These are phyloP conservation scores for Sepiola atlantica DNA, from an alignment of 2,888 invertebrate species.

Conservation along the genomic window DNA sequence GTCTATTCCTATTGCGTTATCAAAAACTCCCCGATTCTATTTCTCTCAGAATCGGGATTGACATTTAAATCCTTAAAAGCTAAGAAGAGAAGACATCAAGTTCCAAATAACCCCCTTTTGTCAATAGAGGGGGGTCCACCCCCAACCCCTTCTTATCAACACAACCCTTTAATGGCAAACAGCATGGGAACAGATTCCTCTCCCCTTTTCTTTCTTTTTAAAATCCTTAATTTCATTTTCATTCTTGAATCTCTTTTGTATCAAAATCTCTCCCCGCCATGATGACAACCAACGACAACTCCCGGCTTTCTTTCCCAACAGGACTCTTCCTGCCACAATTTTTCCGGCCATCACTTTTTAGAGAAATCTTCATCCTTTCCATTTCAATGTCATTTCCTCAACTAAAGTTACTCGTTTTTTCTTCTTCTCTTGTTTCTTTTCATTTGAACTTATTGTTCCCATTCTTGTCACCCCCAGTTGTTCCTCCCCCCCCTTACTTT, in stretches of 20 bases:
- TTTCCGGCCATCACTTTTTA: conserved; percentile 22
- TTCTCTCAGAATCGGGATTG: not conserved
- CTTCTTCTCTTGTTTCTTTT: not conserved
- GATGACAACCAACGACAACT: not conserved
- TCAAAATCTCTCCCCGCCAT: not conserved
- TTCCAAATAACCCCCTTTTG: not conserved
- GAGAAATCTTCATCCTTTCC: conserved; percentile 11
- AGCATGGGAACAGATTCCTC: not conserved
- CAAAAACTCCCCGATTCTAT: not conserved
- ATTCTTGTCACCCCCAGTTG: not conserved
- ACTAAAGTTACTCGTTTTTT: not conserved
- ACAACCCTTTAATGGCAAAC: conserved; percentile 12
- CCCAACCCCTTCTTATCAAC: not conserved
- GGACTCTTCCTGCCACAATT: conserved; percentile 22
- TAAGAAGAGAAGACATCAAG: not conserved
- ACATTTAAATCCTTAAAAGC: conserved; percentile 32
- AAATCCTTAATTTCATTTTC: conserved; percentile 24
- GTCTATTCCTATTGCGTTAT: not conserved
- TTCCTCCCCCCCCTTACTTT: not conserved
- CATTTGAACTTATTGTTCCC: not conserved
- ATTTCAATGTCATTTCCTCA: conserved; percentile 19
- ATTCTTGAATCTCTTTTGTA: not conserved
- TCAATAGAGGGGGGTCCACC: not conserved
- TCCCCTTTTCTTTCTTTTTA: not conserved
- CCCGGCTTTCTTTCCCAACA: conserved; percentile 32